Base-by-base conservation (phyloP, 2,113 vertebrate species). In the Myotis lucifugus region DNA sequence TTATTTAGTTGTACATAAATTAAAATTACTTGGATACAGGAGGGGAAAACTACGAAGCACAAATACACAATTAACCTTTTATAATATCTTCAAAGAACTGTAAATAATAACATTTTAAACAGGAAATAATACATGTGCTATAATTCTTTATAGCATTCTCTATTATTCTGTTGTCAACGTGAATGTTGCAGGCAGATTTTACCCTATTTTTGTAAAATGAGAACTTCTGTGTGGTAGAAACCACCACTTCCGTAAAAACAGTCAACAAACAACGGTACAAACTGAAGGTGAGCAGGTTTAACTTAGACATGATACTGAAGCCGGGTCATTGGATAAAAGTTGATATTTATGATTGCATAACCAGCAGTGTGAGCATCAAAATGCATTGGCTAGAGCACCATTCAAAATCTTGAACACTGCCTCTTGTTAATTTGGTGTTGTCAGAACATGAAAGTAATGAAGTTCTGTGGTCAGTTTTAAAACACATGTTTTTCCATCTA, bases 1-100 rank as follows among this genome's bases (percentile, higher is more conserved):
- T 93, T 94, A 98, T 97, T 97, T 96, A 93, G 50, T 74, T 88
- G 50, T 95, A 86, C 52, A 50, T 93, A 97, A 97, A 95, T 93
- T 92, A 98, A 95, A 85, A 95, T 89, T 29, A 86, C 69, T 93
- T 96, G 92, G 89, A 86, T 91, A 96, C 46, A 93, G 83, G n/a
- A 93, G 32, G 86, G 40, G 11, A 85, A 95, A 56, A 11, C 9
- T 92, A 91, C 66, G 56, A 93, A 96, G 61, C 74, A 94, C 59
- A 40, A 76, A 89, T 18, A 90, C 37, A 92, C 76, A 95, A 25
- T 54, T 34, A 96, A 87, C 34, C 64, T 37, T 79, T 61, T 64
- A 76, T 42, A 88, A 50, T n/a, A 66, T 40, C 29, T 67, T 74
- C 67, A 85, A 93, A 93, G 34, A 70, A 86, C 25, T 73, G 40